Percentiles rank a stretch among this genome's conserved stretches.
Evolutionary conservation across 2,888 invertebrate species (phyloP).

Genomic region (Harpalus rufipes): DNA sequence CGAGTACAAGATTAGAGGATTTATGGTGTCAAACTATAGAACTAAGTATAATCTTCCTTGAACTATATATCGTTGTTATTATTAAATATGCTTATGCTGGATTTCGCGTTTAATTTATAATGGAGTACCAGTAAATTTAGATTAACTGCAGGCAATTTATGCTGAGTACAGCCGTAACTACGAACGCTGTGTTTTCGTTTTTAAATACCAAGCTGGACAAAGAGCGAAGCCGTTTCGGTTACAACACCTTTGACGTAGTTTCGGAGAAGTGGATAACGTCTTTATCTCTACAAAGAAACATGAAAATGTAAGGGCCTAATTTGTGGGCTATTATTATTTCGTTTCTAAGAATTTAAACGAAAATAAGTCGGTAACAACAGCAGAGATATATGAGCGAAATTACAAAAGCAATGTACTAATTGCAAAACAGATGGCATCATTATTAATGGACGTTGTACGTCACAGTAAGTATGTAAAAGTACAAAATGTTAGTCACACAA

Average conservation of each 20-base stretch:
- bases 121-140: constrained; percentile 58
- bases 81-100: constrained; percentile 59
- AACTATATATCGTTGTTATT: constrained; percentile 58
- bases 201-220: constrained; percentile 17
- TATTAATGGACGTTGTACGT: no score
- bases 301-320: constrained; percentile 1
- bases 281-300: constrained; percentile 28
- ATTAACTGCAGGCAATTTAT: constrained; percentile 55
- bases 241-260: constrained; percentile 28
- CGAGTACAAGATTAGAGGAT: constrained; percentile 53
- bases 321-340: constrained; percentile 20
- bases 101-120: constrained; percentile 57
- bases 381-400: no score
- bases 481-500: no score
- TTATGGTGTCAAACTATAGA: constrained; percentile 57
- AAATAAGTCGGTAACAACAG: no score
- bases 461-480: no score
- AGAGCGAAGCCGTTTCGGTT: constrained; percentile 2
- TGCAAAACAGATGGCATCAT: no score
- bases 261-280: constrained; percentile 18
- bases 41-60: constrained; percentile 56
- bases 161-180: background rate
- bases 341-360: background rate
- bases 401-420: no score
- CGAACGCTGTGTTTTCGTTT: constrained; percentile 25